phyloP scores from a whole-genome alignment of 2,888 invertebrate species.

The Tenthredo livida region DNA sequence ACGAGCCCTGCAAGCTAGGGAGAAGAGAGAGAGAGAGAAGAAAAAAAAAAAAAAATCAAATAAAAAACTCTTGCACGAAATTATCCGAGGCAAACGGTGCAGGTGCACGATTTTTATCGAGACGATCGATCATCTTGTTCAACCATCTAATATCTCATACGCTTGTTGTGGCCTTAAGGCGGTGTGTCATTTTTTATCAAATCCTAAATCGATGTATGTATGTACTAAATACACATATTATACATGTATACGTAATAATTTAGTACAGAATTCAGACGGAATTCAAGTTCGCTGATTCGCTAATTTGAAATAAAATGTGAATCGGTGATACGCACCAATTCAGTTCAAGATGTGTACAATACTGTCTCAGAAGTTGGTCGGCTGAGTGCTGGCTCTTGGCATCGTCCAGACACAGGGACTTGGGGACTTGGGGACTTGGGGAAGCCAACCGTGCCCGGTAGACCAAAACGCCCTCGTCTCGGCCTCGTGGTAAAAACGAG shows the following conservation, averaged over 20 bases:
- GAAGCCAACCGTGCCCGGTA: conserved; percentile 61
- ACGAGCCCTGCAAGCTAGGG: conserved; percentile 28
- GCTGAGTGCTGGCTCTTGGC: conserved; percentile 29
- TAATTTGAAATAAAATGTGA: neutral
- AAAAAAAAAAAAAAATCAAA: no score
- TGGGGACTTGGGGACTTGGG: conserved; percentile 32
- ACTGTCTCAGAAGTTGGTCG: conserved; percentile 15
- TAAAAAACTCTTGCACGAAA: conserved; percentile 25
- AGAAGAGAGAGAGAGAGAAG: neutral
- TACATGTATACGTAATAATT: neutral
- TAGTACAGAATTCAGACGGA: neutral
- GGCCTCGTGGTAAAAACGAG: conserved; percentile 58
- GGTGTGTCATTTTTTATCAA: conserved; percentile 31
- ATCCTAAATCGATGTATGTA: neutral
- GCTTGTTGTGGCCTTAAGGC: conserved; percentile 15
- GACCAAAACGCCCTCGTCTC: conserved; percentile 69
- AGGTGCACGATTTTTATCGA: conserved; percentile 38
- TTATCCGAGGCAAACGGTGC: conserved; percentile 36
- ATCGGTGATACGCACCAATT: conserved; percentile 24
- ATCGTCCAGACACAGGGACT: conserved; percentile 8
- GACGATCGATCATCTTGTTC: conserved; percentile 30
- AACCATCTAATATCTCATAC: conserved; percentile 35
- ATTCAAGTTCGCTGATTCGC: neutral
- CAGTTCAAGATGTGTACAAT: neutral
- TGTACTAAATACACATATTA: no score